A percentile compares a stretch with the other conserved stretches of the same genome.
Evolutionary conservation across 2,113 vertebrate species (phyloP).

Genomic region (Puntigrus tetrazona): DNA sequence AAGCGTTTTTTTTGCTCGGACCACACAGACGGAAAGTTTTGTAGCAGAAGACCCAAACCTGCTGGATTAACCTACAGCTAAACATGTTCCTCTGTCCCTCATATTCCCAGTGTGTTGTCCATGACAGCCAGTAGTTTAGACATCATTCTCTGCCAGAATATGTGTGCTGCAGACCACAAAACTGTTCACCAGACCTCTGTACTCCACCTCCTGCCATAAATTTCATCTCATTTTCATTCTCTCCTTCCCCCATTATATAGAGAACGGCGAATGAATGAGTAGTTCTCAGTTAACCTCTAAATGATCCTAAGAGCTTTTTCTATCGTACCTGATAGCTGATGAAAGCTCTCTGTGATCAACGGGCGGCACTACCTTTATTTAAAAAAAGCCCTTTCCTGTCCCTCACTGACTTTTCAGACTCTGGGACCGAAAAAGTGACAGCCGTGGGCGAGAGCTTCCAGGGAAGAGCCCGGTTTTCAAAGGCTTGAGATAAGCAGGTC

Average conservation of each 20-base stretch:
- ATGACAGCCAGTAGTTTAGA: background rate
- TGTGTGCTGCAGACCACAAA: background rate
- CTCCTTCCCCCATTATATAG: background rate
- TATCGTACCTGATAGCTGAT: slow-evolving; percentile 2
- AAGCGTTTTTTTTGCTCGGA: background rate
- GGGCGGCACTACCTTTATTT: background rate
- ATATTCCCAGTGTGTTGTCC: background rate
- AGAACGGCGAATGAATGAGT: background rate
- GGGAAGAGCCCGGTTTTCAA: slow-evolving; percentile 12
- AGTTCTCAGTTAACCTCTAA: background rate
- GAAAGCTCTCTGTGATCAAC: background rate
- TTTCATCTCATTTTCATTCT: background rate
- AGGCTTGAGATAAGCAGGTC: slow-evolving; percentile 20
- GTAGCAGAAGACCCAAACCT: background rate
- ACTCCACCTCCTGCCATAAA: background rate
- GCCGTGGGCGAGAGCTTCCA: slow-evolving; percentile 1
- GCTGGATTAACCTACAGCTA: background rate
- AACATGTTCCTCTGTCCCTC: background rate
- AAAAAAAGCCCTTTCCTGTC: background rate
- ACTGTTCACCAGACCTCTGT: background rate
- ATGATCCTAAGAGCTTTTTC: background rate
- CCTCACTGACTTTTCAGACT: background rate
- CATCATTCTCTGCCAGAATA: background rate
- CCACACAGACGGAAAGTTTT: background rate
- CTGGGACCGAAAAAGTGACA: slow-evolving; percentile 20